Evolutionary conservation across 1,140 invertebrate species (phyloP).

Genomic region (Musca vetustissima): DNA sequence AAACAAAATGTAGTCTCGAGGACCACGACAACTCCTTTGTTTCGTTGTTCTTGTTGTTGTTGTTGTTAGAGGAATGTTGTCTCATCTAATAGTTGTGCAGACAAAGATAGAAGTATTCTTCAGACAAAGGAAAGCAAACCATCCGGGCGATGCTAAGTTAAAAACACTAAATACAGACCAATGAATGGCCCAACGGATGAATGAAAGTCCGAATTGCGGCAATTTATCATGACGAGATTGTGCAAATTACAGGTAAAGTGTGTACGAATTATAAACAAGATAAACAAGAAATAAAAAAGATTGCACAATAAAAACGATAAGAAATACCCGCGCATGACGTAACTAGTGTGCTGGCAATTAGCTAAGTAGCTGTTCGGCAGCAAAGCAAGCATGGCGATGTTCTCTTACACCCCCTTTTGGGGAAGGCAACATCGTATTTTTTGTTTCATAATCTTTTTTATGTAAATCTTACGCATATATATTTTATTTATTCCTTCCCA

Average conservation of each 20-base stretch:
- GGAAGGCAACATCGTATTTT: no score
- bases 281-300: neutral
- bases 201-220: slow-evolving; percentile 15
- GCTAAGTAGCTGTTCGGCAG: neutral
- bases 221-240: slow-evolving; percentile 21
- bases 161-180: neutral
- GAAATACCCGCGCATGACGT: neutral
- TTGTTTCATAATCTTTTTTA: no score
- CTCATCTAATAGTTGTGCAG: no score
- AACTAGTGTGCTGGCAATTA: neutral
- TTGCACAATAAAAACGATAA: slow-evolving; percentile 8
- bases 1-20: neutral
- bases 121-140: neutral
- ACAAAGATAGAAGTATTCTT: no score
- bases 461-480: no score
- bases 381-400: no score
- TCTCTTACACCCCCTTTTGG: no score
- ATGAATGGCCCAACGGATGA: slow-evolving; percentile 6
- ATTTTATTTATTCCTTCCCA: no score
- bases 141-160: neutral
- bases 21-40: no score
- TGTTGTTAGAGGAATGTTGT: no score
- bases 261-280: slow-evolving; percentile 9
- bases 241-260: slow-evolving; percentile 19
- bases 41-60: no score